These are phyloP conservation scores for Aphaenogaster ashmeadi DNA, from an alignment of 1,140 invertebrate species.

Conservation along the genomic window DNA sequence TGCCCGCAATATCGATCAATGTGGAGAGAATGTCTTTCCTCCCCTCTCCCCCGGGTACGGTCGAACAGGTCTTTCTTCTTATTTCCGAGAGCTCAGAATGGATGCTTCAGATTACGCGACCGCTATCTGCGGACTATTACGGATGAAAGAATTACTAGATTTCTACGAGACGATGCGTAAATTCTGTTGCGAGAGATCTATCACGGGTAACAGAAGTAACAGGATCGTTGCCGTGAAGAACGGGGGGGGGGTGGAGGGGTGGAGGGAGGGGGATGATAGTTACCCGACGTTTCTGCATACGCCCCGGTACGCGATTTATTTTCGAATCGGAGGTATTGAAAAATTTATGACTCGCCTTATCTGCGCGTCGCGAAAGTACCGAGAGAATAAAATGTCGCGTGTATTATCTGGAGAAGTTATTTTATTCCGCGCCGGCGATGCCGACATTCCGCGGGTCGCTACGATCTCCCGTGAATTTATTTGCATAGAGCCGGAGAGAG, in stretches of 20 bases:
- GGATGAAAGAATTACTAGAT: slow-evolving; percentile 36
- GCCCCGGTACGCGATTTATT: slow-evolving; percentile 76
- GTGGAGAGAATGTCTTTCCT: background rate
- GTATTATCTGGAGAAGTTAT: slow-evolving; percentile 69
- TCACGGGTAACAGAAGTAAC: slow-evolving; percentile 64
- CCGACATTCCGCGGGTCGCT: slow-evolving; percentile 39
- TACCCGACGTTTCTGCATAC: slow-evolving; percentile 73
- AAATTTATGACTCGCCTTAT: slow-evolving; percentile 80
- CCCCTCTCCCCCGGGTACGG: background rate
- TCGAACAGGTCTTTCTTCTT: slow-evolving; percentile 15
- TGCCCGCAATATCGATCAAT: slow-evolving; percentile 28
- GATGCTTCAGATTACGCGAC: slow-evolving; percentile 44
- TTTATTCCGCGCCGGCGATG: slow-evolving; percentile 71
- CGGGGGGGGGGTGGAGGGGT: slow-evolving; percentile 43
- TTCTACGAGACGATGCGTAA: slow-evolving; percentile 33
- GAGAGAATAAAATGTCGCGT: slow-evolving; percentile 77
- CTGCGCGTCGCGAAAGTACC: slow-evolving; percentile 57
- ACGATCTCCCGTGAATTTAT: slow-evolving; percentile 46
- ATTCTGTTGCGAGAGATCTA: slow-evolving; percentile 23
- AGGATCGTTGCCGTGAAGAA: slow-evolving; percentile 41
- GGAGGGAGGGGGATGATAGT: background rate
- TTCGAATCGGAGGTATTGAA: slow-evolving; percentile 82
- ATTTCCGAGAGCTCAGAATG: slow-evolving; percentile 41
- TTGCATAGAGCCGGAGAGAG: slow-evolving; percentile 25
- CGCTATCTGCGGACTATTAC: slow-evolving; percentile 24